Evolutionary conservation across 2,113 vertebrate genomes (phyloP).

Genomic region (Anarrhichthys ocellatus): DNA sequence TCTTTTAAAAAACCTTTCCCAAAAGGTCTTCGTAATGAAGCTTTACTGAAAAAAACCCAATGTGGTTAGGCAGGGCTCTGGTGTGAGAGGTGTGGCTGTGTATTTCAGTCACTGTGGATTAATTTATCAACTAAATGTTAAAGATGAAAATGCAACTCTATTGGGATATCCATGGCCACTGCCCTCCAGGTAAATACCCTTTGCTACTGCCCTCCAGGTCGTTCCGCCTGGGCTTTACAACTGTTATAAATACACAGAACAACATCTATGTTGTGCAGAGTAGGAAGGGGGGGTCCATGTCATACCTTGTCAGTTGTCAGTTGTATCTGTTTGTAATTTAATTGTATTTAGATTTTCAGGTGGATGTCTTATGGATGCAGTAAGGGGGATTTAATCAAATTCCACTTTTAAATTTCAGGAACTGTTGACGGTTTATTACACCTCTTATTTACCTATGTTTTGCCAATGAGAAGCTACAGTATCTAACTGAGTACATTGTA

Average conservation of each 20-base stretch:
- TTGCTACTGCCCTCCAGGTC: too few relatives aligned
- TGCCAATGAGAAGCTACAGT: neutral
- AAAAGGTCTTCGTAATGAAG: neutral
- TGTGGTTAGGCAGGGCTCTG: neutral
- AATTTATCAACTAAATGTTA: neutral
- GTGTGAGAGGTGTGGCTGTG: neutral
- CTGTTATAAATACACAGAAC: constrained; percentile 64
- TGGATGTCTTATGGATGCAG: neutral
- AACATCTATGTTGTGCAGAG: constrained; percentile 26
- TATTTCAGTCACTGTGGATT: constrained; percentile 19
- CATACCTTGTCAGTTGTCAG: neutral
- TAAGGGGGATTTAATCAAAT: neutral
- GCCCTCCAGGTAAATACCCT: neutral
- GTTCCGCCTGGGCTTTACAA: constrained; percentile 6
- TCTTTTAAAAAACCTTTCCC: neutral
- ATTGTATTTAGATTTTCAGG: neutral
- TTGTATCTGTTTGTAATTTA: neutral
- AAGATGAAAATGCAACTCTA: neutral
- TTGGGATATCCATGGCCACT: constrained; percentile 1
- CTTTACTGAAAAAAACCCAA: neutral
- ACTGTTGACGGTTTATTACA: neutral
- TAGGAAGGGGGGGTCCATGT: constrained; percentile 10
- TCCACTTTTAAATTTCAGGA: neutral
- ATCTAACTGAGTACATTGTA: neutral
- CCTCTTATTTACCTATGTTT: neutral